Conservation (phyloP, 2,113 vertebrate species). For the Proteles cristata region DNA sequence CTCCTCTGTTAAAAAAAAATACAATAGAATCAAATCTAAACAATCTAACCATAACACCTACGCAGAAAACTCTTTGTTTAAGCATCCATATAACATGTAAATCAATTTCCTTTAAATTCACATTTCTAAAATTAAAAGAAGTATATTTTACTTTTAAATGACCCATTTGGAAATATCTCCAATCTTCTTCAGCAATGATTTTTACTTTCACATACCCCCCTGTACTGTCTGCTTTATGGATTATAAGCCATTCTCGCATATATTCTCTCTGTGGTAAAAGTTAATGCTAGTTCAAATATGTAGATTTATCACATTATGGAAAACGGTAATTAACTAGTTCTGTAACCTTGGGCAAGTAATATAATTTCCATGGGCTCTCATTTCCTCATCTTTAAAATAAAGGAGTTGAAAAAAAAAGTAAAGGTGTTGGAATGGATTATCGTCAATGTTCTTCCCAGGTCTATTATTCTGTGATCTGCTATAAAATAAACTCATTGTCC, state of each 20-base stretch:
- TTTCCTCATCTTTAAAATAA: neutral
- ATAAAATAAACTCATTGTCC: neutral
- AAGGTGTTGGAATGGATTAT: neutral
- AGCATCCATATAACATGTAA: accelerated
- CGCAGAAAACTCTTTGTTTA: neutral
- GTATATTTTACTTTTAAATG: neutral
- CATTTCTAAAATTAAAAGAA: neutral
- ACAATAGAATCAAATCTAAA: neutral
- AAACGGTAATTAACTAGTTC: neutral
- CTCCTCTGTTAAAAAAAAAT: neutral
- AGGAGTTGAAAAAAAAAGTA: neutral
- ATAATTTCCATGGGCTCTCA: neutral
- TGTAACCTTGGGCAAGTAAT: neutral
- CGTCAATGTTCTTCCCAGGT: neutral
- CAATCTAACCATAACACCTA: neutral
- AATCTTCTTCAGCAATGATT: neutral
- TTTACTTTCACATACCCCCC: accelerated
- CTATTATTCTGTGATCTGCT: neutral
- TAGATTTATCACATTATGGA: neutral
- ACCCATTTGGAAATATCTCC: neutral
- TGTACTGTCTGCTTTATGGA: neutral
- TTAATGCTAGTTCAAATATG: neutral
- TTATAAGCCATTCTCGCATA: neutral
- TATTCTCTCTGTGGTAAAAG: neutral
- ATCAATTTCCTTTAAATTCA: neutral